These are phyloP conservation scores for Chironomus tentans DNA, from an alignment of 2,888 invertebrate species.

Conservation along the genomic window DNA sequence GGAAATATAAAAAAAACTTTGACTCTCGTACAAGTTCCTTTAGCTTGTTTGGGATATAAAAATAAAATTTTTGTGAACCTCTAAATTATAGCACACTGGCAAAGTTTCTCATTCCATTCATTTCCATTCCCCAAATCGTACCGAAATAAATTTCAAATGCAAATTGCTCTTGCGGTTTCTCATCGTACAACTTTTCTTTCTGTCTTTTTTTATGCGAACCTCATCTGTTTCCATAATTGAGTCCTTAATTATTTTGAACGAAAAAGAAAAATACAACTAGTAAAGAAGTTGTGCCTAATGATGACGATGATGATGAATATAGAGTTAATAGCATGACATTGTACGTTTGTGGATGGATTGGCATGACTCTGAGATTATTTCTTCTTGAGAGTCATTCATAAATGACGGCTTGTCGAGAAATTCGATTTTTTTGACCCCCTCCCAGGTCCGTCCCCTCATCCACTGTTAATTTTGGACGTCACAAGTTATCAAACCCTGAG, in stretches of 20 bases:
- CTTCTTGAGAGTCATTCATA: too few species aligned
- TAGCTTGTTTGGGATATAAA: neutral
- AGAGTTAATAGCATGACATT: neutral
- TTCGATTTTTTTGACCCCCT: too few species aligned
- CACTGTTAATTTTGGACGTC: too few species aligned
- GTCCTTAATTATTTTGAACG: slow-evolving; percentile 18
- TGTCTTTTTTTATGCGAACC: neutral
- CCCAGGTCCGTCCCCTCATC: too few species aligned
- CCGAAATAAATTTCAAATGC: neutral
- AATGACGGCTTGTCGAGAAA: too few species aligned
- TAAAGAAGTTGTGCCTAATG: too few species aligned
- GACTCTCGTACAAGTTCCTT: neutral
- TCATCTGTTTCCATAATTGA: slow-evolving; percentile 26
- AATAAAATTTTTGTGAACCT: neutral
- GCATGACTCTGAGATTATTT: too few species aligned
- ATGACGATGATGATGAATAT: too few species aligned
- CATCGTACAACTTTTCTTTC: neutral
- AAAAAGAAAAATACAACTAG: too few species aligned
- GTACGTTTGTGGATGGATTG: neutral
- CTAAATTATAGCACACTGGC: neutral
- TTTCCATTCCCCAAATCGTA: neutral
- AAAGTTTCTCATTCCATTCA: neutral
- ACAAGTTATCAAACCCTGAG: too few species aligned
- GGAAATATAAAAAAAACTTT: neutral
- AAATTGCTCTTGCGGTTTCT: slow-evolving; percentile 3